Evolutionary conservation across 2,888 invertebrate species (phyloP).

Genomic region (Actias luna): DNA sequence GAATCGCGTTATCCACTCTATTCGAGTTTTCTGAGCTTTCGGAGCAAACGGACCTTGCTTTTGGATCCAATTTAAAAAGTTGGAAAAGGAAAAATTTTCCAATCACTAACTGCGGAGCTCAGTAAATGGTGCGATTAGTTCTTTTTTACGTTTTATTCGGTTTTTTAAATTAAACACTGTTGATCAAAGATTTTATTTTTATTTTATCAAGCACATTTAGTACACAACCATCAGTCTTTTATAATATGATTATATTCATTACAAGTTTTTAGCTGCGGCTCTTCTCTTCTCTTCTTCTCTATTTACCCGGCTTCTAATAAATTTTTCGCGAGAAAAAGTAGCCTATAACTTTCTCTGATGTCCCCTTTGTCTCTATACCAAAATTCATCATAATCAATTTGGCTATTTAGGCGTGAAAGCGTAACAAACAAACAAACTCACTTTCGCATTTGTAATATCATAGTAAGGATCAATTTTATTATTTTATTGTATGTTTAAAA

Average conservation of each 20-base stretch:
- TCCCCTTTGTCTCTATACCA: no score
- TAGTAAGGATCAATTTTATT: no score
- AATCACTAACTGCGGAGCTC: conserved; percentile 62
- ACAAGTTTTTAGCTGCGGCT: no score
- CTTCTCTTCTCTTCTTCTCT: no score
- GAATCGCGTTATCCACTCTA: conserved; percentile 70
- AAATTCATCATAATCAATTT: no score
- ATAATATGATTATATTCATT: neutral
- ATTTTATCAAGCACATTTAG: neutral
- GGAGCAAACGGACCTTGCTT: conserved; percentile 64
- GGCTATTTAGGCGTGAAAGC: no score
- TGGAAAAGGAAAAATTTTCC: conserved; percentile 72
- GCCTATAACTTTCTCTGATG: no score
- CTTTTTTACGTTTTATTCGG: conserved; percentile 38
- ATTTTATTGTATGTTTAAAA: neutral
- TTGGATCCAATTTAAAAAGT: conserved; percentile 79
- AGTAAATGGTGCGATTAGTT: conserved; percentile 70
- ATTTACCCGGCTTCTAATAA: no score
- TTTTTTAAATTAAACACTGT: neutral
- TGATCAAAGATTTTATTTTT: neutral
- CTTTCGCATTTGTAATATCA: no score
- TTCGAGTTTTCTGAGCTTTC: conserved; percentile 53
- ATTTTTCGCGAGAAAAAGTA: no score
- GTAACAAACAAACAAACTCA: no score
- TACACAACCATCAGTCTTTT: neutral